phyloP scores from a whole-genome alignment of 2,888 invertebrate genomes.

The Drosophila picticornis region DNA sequence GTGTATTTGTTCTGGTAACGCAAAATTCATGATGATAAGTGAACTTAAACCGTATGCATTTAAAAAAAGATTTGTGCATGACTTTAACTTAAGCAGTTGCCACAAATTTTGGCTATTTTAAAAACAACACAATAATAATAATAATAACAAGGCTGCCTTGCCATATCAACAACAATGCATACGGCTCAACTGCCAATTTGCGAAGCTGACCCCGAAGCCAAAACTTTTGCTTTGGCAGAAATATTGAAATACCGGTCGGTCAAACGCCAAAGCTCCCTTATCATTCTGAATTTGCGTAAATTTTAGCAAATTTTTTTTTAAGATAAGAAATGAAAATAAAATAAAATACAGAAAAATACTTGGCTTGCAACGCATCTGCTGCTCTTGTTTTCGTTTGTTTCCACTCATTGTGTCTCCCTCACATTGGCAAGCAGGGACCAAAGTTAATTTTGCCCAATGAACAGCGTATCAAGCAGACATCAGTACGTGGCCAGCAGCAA shows the following conservation, averaged over 20 bases:
- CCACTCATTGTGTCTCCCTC: conserved; percentile 15
- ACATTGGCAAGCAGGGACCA: conserved; percentile 27
- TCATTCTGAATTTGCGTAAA: conserved; percentile 69
- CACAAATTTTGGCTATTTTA: neutral
- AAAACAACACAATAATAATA: conserved; percentile 56
- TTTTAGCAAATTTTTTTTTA: too few species aligned
- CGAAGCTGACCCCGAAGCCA: conserved; percentile 23
- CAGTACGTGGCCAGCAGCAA: conserved; percentile 58
- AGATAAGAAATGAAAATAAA: conserved; percentile 46
- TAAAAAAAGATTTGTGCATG: conserved; percentile 3
- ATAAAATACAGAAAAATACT: conserved; percentile 35
- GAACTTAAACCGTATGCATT: neutral
- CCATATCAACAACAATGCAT: conserved; percentile 33
- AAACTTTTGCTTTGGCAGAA: conserved; percentile 41
- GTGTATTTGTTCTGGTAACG: neutral
- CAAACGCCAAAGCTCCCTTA: conserved; percentile 35
- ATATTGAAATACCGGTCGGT: conserved; percentile 64
- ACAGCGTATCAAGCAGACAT: conserved; percentile 73
- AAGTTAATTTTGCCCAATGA: conserved; percentile 79
- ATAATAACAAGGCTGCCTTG: conserved; percentile 39
- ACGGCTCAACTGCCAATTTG: conserved; percentile 68
- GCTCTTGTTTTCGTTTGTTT: neutral
- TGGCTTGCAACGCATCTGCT: conserved; percentile 43
- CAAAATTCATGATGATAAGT: neutral
- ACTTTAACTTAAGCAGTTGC: conserved; percentile 12